Evolutionary conservation across 2,888 invertebrate genomes (phyloP).

Genomic region (Meliscaeva auricollis): DNA sequence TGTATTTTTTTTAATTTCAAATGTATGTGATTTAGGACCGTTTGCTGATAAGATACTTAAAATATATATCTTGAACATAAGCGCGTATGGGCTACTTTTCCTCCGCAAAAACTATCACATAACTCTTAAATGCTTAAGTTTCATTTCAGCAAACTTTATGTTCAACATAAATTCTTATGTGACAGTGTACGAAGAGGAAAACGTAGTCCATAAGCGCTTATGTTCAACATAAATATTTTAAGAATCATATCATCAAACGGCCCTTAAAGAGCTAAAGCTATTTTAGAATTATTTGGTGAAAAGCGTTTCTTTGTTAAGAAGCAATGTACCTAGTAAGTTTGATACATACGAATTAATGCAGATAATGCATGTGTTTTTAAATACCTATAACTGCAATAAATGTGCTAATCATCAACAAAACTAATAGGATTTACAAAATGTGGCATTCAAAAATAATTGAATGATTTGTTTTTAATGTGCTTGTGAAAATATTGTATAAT

Average conservation of each 20-base stretch:
- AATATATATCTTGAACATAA: too few species aligned
- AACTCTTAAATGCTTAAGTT: too few species aligned
- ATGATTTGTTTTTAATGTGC: constrained; percentile 32
- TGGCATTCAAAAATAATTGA: constrained; percentile 8
- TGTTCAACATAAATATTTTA: too few species aligned
- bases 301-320: constrained; percentile 57
- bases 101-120: too few species aligned
- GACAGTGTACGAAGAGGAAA: too few species aligned
- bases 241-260: too few species aligned
- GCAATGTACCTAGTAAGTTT: constrained; percentile 40
- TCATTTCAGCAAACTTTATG: too few species aligned
- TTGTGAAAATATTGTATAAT: constrained; percentile 56
- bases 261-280: constrained; percentile 55
- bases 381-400: constrained; percentile 54
- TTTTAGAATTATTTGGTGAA: constrained; percentile 51
- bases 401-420: constrained; percentile 47
- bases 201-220: too few species aligned
- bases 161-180: too few species aligned
- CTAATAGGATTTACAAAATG: constrained; percentile 32
- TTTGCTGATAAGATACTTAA: too few species aligned
- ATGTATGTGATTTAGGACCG: constrained; percentile 39
- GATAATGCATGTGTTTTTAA: constrained; percentile 19
- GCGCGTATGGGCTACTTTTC: too few species aligned
- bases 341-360: constrained; percentile 40
- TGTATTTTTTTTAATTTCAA: not conserved